Percentiles rank a stretch among this genome's conserved stretches.
Conservation (phyloP, 2,113 vertebrate genomes). For the Psephotus haematonotus region DNA sequence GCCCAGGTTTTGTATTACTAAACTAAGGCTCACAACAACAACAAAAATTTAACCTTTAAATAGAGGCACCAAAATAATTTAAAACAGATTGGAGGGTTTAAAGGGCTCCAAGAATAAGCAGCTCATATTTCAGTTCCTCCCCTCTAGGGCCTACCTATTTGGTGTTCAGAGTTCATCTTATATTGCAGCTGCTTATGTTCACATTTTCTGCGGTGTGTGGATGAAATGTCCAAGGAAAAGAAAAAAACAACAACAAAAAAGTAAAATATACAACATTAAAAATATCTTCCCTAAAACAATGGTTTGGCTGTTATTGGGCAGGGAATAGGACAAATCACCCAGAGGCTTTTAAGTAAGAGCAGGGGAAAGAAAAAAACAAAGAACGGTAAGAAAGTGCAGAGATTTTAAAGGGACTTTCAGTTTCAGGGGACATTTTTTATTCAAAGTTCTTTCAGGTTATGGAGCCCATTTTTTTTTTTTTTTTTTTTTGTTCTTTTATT, state of each 20-base stretch:
- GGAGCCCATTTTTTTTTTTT: background rate
- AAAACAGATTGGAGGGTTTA: conserved; percentile 73
- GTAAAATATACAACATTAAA: conserved; percentile 59
- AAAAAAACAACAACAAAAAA: conserved; percentile 32
- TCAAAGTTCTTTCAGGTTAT: conserved; percentile 59
- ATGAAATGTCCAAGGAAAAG: conserved; percentile 40
- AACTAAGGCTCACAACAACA: conserved; percentile 62
- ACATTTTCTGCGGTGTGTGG: conserved; percentile 48
- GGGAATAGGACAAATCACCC: conserved; percentile 62
- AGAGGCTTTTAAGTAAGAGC: conserved; percentile 56
- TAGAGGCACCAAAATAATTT: conserved; percentile 75
- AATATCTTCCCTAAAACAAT: conserved; percentile 49
- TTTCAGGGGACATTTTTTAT: conserved; percentile 56
- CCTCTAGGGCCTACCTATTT: conserved; percentile 65
- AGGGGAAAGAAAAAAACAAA: background rate
- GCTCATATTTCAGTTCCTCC: conserved; percentile 67
- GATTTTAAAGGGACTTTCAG: conserved; percentile 35
- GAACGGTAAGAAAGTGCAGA: background rate
- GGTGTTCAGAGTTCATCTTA: conserved; percentile 71
- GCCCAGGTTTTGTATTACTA: conserved; percentile 57
- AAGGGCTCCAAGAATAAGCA: conserved; percentile 66
- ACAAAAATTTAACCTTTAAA: conserved; percentile 73
- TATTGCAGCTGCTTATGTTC: conserved; percentile 65
- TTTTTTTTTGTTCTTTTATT: conserved; percentile 62
- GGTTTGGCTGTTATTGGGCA: conserved; percentile 49